phyloP scores from a whole-genome alignment of 2,113 vertebrate genomes.

The Corapipo altera region DNA sequence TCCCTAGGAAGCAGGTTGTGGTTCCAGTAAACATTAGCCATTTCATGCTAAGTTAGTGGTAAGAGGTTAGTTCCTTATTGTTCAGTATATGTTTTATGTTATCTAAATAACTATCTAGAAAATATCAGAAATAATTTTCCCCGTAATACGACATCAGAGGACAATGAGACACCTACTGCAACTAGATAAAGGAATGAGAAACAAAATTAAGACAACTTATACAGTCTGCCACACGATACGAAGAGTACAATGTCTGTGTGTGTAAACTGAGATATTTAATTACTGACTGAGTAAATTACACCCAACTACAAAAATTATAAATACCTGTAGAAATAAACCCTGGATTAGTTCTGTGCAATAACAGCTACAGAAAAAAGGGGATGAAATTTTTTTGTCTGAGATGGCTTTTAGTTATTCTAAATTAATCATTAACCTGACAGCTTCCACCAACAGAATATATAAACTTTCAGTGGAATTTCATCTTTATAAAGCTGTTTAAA shows the following conservation, averaged over 20 bases:
- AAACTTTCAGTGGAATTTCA: neutral
- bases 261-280: neutral
- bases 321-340: neutral
- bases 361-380: neutral
- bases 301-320: neutral
- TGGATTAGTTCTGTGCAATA: neutral
- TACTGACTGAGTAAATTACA: neutral
- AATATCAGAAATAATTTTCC: neutral
- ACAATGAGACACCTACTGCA: neutral
- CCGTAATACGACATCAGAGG: neutral
- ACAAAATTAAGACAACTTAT: neutral
- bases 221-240: neutral
- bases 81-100: neutral
- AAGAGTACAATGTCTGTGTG: neutral
- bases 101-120: neutral
- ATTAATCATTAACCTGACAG: neutral
- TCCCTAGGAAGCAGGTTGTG: neutral
- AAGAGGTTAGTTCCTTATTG: neutral
- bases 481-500: conserved; percentile 19
- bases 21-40: neutral
- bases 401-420: neutral
- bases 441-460: conserved; percentile 6
- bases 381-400: neutral
- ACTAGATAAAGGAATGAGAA: neutral
- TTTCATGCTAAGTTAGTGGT: neutral